These are phyloP conservation scores for Piprites chloris DNA, from an alignment of 2,113 vertebrate genomes.

Conservation along the genomic window DNA sequence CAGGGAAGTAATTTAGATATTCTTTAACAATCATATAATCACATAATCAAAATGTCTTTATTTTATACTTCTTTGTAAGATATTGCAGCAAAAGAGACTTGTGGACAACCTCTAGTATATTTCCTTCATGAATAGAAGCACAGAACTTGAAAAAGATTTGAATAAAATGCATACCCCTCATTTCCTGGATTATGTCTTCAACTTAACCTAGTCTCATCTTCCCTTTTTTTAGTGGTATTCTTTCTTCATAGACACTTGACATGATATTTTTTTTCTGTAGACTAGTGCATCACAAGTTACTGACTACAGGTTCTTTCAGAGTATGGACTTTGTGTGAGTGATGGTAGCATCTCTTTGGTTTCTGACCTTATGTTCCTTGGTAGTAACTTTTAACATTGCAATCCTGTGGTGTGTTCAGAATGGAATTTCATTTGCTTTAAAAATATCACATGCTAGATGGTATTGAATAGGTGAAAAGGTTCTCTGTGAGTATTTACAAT, in stretches of 20 bases:
- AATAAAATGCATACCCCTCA: neutral
- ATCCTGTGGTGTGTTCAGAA: neutral
- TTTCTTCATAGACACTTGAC: neutral
- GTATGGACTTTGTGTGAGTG: neutral
- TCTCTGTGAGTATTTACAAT: neutral
- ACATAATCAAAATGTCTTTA: neutral
- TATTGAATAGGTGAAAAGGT: neutral
- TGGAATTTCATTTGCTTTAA: neutral
- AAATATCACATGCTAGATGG: neutral
- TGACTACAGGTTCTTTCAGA: neutral
- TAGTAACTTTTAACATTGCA: neutral
- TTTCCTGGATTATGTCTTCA: neutral
- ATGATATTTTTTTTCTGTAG: neutral
- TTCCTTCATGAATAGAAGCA: neutral
- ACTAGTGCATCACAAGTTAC: neutral
- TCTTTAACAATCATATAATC: neutral
- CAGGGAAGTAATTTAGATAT: neutral
- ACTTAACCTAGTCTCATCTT: neutral
- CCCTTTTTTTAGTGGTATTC: neutral
- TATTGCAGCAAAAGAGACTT: neutral
- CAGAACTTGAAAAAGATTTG: neutral
- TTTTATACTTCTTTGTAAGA: neutral
- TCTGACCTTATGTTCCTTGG: neutral
- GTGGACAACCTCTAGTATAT: neutral
- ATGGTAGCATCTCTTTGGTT: neutral